A percentile compares a stretch with the other conserved stretches of the same genome.
These are phyloP conservation scores for Sinonovacula constricta DNA, from an alignment of 1,140 invertebrate genomes.

Conservation along the genomic window DNA sequence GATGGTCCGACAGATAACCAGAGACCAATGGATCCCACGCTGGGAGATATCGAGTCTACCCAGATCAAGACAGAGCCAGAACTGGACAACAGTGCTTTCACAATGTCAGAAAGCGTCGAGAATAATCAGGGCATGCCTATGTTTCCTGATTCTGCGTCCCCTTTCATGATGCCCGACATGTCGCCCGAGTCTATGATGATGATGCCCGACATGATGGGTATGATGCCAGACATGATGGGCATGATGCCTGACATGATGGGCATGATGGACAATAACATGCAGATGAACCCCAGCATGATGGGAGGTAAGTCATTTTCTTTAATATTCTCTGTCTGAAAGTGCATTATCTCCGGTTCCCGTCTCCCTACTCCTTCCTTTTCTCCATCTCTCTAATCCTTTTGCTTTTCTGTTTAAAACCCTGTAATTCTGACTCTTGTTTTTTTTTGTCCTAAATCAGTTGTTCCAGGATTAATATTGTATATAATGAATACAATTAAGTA, in stretches of 20 bases:
- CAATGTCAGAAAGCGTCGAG: slow-evolving; percentile 9
- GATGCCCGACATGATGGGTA: slow-evolving; percentile 37
- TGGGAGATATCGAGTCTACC: neutral
- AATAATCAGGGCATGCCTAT: slow-evolving; percentile 9
- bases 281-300: slow-evolving; percentile 5
- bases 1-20: slow-evolving; percentile 6
- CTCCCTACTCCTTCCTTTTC: no score
- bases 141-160: slow-evolving; percentile 33
- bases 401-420: no score
- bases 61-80: slow-evolving; percentile 35
- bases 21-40: neutral
- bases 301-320: neutral
- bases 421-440: no score
- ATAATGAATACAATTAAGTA: no score
- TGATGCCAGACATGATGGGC: slow-evolving; percentile 42
- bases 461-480: no score
- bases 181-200: slow-evolving; percentile 40
- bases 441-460: no score
- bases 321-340: no score
- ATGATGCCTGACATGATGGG: slow-evolving; percentile 46
- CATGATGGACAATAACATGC: slow-evolving; percentile 22
- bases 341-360: no score
- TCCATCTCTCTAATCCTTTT: no score
- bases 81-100: slow-evolving; percentile 28
- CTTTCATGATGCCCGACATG: slow-evolving; percentile 23